Base-by-base conservation (phyloP, 2,888 invertebrate species). In the Tineola bisselliella region DNA sequence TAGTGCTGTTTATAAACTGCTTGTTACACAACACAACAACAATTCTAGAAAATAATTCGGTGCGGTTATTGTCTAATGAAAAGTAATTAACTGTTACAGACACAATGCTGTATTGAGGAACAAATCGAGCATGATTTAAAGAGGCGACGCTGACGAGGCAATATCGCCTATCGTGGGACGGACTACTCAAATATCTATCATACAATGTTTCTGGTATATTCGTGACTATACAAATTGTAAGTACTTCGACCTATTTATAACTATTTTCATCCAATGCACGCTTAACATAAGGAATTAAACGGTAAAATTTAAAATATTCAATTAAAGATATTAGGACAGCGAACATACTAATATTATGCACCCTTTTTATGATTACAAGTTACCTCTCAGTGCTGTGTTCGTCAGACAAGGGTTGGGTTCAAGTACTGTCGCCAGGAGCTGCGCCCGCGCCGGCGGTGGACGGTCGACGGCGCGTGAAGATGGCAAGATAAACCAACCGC, bases 131-230 rank as follows among this genome's bases (percentile, higher is more conserved):
- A 38, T 15, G 77, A 81, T 78, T 79, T 82, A 81, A 80, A 81
- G 76, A 80, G 79, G 70, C 75, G 77, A 76, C 74, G 82, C 82
- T 87, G 84, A 86, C 76, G 84, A 84, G 83, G 84, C 86, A 75
- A 70, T 73, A 75, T 74, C 70, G 56, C 1, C 44, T n/a, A 25
- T 72, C 70, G 72, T 69, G 73, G 71, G 74, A 77, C 44, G 48
- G 60, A 15, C 59, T 44, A 17, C 52, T 33, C 58, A 31, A 13
- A 58, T 33, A 33, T 33, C 54, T 54, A 54, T 48, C 48, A 13
- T n/a, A 48, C 48, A 48, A 48, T 15, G 38, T 38, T 38, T 10
- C 17, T 15, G 15, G 3, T 17, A 17, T 3, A 8, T 13, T n/a
- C 48, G 17, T 48, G 48, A 48, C 48, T 48, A 48, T 48, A 48